phyloP scores from a whole-genome alignment of 2,113 vertebrate species.

The Oceanites oceanicus region DNA sequence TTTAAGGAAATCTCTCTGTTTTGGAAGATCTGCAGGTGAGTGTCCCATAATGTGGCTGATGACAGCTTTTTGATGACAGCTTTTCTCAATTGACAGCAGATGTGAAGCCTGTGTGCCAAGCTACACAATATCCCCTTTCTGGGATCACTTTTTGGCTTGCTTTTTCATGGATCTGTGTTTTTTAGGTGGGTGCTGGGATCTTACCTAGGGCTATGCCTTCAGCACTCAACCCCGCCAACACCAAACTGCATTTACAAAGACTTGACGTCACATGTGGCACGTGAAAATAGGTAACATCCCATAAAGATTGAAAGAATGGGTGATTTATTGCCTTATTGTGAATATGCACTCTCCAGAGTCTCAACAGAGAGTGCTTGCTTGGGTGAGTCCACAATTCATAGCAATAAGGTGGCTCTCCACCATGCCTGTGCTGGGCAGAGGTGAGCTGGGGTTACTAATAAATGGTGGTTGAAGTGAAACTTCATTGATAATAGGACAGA shows the following conservation, averaged over 20 bases:
- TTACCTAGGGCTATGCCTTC: background rate
- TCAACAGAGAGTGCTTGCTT: background rate
- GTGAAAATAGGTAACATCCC: background rate
- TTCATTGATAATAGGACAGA: background rate
- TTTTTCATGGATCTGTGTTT: background rate
- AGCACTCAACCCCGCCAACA: background rate
- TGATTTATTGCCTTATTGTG: background rate
- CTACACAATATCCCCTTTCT: background rate
- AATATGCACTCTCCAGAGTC: background rate
- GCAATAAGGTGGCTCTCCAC: background rate
- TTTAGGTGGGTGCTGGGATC: background rate
- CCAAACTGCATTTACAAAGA: background rate
- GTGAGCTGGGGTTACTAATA: background rate
- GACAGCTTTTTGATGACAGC: background rate
- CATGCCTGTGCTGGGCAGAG: background rate
- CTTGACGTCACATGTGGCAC: fast-evolving
- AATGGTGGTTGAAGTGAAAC: background rate
- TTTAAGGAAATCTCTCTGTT: background rate
- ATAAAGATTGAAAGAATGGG: background rate
- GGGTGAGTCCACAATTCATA: background rate
- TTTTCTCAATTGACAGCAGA: background rate
- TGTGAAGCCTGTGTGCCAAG: background rate
- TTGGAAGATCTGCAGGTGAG: constrained; percentile 20
- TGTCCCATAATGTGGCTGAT: background rate
- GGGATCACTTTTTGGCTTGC: background rate